Evolutionary conservation across 2,113 vertebrate species (phyloP), one percentile per base, ranked within the genome.

Genomic region (Gobius niger): DNA sequence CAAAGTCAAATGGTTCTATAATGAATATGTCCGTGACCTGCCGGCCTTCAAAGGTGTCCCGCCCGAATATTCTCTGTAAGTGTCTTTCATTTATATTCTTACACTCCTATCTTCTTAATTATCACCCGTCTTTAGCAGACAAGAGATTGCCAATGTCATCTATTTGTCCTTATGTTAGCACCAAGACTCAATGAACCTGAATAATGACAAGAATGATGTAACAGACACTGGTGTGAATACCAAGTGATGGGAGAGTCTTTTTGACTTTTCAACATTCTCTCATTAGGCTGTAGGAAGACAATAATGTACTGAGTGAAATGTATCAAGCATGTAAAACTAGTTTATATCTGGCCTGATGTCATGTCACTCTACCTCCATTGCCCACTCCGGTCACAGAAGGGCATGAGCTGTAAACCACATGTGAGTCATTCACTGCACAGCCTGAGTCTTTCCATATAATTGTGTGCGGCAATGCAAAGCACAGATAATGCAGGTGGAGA

Each of bases 1-100:
- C 96, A 99, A 99, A 95, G 98, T 99, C 80, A 99, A 99, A 93
- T 99, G 98, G 98, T 98, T 99, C 92, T 96, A 99, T 91, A 99
- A 99, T 78, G 97, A 99, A 76, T 99, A 99, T 4, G 95, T 99
- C 68, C 85, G 94, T 63, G 97, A 98, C 53, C 93, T 99, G 81
- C 93, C 96, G 9, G 91, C 95, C 85, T 97, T 96, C 93, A 95
- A 95, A 87, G 95, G 94, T 77, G 93, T 95, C 0, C 91, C 93
- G 1, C 95, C 97, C 1, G 96, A 99, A 73, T 99, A 99, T 82
- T 98, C 97, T 42, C 89, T 99, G 97, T 99, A 90, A 95, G 96
- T 98, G 80, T 46, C 19, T 63, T 11, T 57, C 34, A 52, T 54
- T 67, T 60, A 14, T 9, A 54, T 47, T 67, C 67, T 5, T 15